Conservation (phyloP, 2,113 vertebrate genomes). For the Todiramphus saurophagus region DNA sequence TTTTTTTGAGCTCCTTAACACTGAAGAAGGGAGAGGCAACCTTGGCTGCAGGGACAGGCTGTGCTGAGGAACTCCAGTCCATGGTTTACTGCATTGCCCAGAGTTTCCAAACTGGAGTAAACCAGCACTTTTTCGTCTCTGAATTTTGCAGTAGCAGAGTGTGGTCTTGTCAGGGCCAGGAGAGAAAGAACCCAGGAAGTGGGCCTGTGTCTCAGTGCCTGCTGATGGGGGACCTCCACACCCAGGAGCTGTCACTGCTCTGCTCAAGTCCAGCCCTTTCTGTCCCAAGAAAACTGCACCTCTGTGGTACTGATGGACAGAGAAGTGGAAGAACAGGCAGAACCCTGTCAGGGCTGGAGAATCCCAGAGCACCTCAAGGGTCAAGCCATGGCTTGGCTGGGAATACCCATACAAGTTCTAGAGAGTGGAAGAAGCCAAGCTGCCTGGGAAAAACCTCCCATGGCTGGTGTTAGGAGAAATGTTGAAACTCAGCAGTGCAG, state of each 20-base stretch:
- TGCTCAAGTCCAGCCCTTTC: neutral
- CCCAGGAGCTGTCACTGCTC: neutral
- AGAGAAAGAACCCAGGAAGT: neutral
- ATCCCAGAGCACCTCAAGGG: neutral
- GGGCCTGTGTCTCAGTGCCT: neutral
- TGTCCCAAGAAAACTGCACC: neutral
- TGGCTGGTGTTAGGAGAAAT: neutral
- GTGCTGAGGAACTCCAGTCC: neutral
- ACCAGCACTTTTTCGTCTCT: neutral
- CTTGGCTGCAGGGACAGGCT: neutral
- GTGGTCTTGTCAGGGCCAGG: neutral
- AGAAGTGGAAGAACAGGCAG: neutral
- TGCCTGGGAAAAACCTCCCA: neutral
- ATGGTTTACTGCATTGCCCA: neutral
- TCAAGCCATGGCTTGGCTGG: neutral
- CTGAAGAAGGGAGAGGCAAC: neutral
- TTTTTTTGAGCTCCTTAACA: neutral
- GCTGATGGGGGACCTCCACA: neutral
- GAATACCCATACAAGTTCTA: neutral
- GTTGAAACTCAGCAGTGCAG: neutral
- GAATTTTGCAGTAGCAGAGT: neutral
- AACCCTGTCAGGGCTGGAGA: neutral
- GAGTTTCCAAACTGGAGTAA: neutral
- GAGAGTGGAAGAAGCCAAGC: neutral
- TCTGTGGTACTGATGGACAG: neutral